phyloP scores from a whole-genome alignment of 2,888 invertebrate species.

The Chrysina gloriosa region DNA sequence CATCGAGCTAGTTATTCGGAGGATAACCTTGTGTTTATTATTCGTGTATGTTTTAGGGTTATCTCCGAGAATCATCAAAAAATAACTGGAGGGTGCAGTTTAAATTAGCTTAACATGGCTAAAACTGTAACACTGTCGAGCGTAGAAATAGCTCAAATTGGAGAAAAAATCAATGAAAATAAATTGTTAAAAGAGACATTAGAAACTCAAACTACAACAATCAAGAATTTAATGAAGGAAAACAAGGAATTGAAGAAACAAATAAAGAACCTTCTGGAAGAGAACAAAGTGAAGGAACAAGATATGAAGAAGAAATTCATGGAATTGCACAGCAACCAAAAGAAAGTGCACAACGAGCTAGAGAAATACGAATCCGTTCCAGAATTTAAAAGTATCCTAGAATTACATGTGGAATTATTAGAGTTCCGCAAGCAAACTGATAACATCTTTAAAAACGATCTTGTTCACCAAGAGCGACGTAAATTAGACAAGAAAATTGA shows the following conservation, averaged over 20 bases:
- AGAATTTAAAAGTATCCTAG: conserved; percentile 32
- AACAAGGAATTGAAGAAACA: conserved; percentile 25
- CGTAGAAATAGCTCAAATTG: conserved; percentile 32
- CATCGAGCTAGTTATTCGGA: too few relatives aligned
- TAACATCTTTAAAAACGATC: not conserved
- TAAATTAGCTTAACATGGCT: conserved; percentile 6
- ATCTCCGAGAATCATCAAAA: too few relatives aligned
- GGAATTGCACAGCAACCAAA: conserved; percentile 17
- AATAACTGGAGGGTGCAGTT: too few relatives aligned
- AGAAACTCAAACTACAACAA: conserved; percentile 15
- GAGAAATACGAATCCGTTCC: conserved; percentile 35
- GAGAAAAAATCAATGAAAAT: conserved; percentile 26
- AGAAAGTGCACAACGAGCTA: conserved; percentile 22
- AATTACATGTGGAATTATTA: conserved; percentile 15
- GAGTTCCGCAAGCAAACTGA: conserved; percentile 21
- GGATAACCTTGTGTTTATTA: too few relatives aligned
- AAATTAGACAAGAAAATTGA: conserved; percentile 32
- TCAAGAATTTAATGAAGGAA: conserved; percentile 17
- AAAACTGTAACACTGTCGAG: not conserved
- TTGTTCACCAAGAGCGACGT: not conserved
- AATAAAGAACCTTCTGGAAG: conserved; percentile 8
- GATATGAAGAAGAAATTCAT: conserved; percentile 33
- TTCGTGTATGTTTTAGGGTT: too few relatives aligned
- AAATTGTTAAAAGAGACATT: conserved; percentile 22
- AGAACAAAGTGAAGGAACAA: conserved; percentile 24